phyloP scores from a whole-genome alignment of 2,113 vertebrate genomes.

The Cyphomyrus plagiostoma region DNA sequence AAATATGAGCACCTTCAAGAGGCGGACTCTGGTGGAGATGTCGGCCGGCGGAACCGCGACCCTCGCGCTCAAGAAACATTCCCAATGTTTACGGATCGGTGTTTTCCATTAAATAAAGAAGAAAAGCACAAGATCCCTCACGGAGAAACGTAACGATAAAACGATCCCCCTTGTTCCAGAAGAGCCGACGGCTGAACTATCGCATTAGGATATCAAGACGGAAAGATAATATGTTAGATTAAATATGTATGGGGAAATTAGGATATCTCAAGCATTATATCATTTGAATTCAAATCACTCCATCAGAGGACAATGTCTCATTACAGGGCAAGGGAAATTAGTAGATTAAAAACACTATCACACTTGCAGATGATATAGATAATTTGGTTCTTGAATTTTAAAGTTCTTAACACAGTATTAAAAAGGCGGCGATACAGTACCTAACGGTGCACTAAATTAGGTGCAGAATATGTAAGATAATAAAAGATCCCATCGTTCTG shows the following conservation, averaged over 20 bases:
- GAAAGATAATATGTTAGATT: conserved; percentile 68
- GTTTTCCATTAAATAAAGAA: background rate
- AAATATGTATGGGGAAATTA: conserved; percentile 74
- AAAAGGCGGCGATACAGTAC: conserved; percentile 9
- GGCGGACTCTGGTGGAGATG: background rate
- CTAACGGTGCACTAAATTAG: conserved; percentile 17
- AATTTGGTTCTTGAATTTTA: conserved; percentile 45
- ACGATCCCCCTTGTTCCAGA: conserved; percentile 8
- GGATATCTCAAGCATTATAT: conserved; percentile 68
- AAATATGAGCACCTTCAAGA: background rate
- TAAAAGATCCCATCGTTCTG: conserved; percentile 4
- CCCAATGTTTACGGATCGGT: background rate
- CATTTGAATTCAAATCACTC: conserved; percentile 72
- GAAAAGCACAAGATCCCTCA: background rate
- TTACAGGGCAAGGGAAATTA: conserved; percentile 65
- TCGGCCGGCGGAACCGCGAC: background rate
- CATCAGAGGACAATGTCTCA: conserved; percentile 58
- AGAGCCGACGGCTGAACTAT: conserved; percentile 43
- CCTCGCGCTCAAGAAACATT: background rate
- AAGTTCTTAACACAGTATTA: conserved; percentile 36
- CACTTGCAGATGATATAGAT: conserved; percentile 52
- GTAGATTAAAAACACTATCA: conserved; percentile 62
- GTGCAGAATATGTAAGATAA: conserved; percentile 14
- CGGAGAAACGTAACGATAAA: background rate
- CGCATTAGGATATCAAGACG: conserved; percentile 48